Conservation (phyloP, 2,113 vertebrate species). For the Pelobates fuscus region DNA sequence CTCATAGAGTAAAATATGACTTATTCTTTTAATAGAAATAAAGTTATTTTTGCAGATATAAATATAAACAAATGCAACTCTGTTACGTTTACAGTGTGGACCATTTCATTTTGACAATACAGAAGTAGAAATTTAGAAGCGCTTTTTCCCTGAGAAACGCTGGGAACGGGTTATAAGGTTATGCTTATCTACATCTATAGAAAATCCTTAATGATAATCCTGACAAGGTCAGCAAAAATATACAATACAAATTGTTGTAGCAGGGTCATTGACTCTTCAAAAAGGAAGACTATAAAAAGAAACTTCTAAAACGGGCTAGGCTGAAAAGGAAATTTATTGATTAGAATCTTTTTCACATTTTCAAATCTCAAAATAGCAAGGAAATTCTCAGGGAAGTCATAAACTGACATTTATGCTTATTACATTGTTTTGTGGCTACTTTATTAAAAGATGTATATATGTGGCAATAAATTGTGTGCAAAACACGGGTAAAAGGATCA, state of each 20-base stretch:
- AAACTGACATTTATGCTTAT: neutral
- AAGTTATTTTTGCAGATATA: too few species aligned
- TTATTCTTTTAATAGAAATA: too few species aligned
- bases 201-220: slow-evolving; percentile 59
- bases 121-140: too few species aligned
- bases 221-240: slow-evolving; percentile 63
- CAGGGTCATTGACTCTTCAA: slow-evolving; percentile 63
- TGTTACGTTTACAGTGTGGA: too few species aligned
- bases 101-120: too few species aligned
- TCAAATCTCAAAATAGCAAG: slow-evolving; percentile 25
- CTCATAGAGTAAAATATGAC: too few species aligned
- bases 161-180: slow-evolving; percentile 62
- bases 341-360: neutral
- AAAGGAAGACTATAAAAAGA: slow-evolving; percentile 57
- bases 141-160: slow-evolving; percentile 57
- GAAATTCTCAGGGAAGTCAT: slow-evolving; percentile 28
- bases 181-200: slow-evolving; percentile 68
- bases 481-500: too few species aligned
- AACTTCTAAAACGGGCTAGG: slow-evolving; percentile 14
- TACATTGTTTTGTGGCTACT: too few species aligned
- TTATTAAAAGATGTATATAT: too few species aligned
- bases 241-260: slow-evolving; percentile 68
- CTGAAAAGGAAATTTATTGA: slow-evolving; percentile 26
- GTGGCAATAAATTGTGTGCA: too few species aligned
- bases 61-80: too few species aligned